These are phyloP conservation scores for Calyptommatus sinebrachiatus DNA, from an alignment of 2,113 vertebrate genomes.

Conservation along the genomic window DNA sequence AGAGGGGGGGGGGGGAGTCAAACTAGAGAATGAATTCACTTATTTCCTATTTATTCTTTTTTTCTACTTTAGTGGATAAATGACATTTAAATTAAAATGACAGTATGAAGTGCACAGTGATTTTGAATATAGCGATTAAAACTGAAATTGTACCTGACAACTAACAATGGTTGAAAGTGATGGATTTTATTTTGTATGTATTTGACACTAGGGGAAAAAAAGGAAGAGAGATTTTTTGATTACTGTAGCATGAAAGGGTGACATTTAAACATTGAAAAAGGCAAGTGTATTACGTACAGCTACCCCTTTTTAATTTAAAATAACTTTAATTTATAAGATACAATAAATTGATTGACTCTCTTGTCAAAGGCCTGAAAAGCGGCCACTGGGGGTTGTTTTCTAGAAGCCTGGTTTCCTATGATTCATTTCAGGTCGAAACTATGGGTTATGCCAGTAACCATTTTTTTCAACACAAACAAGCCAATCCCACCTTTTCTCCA, in stretches of 20 bases:
- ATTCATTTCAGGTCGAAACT: slow-evolving; percentile 3
- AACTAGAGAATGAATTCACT: slow-evolving; percentile 29
- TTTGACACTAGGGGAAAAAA: slow-evolving; percentile 11
- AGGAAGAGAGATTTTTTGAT: slow-evolving; percentile 23
- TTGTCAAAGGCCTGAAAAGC: slow-evolving; percentile 19
- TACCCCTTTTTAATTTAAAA: slow-evolving; percentile 30
- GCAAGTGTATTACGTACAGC: slow-evolving; percentile 26
- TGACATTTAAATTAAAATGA: slow-evolving; percentile 44
- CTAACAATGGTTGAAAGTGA: slow-evolving; percentile 40
- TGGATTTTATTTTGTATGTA: slow-evolving; percentile 35
- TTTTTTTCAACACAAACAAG: slow-evolving; percentile 13
- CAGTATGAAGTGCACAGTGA: slow-evolving; percentile 19
- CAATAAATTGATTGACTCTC: slow-evolving; percentile 30
- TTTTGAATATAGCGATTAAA: slow-evolving; percentile 35
- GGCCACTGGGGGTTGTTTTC: slow-evolving; percentile 20
- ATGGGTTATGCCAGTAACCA: slow-evolving; percentile 1
- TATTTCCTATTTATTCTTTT: slow-evolving; percentile 38
- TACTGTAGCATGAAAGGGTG: slow-evolving; percentile 34
- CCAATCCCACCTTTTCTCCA: background rate
- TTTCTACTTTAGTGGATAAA: slow-evolving; percentile 26
- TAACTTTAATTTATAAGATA: slow-evolving; percentile 27
- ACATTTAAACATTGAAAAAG: slow-evolving; percentile 23
- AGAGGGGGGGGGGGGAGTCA: background rate
- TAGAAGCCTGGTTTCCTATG: background rate
- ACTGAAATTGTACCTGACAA: slow-evolving; percentile 44